Percentiles rank a stretch among this genome's conserved stretches.
Evolutionary conservation across 2,888 invertebrate species (phyloP).

Genomic region (Lysandra bellargus): DNA sequence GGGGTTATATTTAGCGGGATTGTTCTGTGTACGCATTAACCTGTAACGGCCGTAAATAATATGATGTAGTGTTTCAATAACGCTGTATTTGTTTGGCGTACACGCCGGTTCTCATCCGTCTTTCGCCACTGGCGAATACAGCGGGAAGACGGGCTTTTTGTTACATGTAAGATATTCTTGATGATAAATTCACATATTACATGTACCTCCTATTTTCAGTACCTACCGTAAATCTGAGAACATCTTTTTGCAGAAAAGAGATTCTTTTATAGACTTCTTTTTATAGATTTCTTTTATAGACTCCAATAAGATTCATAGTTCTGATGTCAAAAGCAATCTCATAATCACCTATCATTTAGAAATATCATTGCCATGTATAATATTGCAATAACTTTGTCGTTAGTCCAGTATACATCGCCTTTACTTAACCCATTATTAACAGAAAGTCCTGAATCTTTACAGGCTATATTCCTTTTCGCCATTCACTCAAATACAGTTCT

Average conservation of each 20-base stretch:
- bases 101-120: conserved; percentile 62
- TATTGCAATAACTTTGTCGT: too few relatives aligned
- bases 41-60: conserved; percentile 72
- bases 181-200: background rate
- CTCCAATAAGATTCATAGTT: too few relatives aligned
- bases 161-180: background rate
- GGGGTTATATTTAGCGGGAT: conserved; percentile 63
- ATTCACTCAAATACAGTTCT: background rate
- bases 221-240: background rate
- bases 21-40: conserved; percentile 70
- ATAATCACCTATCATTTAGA: too few relatives aligned
- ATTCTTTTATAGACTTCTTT: too few relatives aligned
- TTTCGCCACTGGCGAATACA: conserved; percentile 47
- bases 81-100: conserved; percentile 72
- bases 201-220: background rate
- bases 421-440: too few relatives aligned
- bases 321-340: too few relatives aligned
- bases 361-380: too few relatives aligned
- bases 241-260: too few relatives aligned
- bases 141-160: conserved; percentile 40
- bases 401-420: too few relatives aligned
- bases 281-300: too few relatives aligned
- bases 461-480: background rate
- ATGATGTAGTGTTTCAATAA: conserved; percentile 76
- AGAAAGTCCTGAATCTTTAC: background rate